These are phyloP conservation scores for Gymnoscopelus braueri DNA, from an alignment of 2,797 vertebrate species.

Conservation along the genomic window DNA sequence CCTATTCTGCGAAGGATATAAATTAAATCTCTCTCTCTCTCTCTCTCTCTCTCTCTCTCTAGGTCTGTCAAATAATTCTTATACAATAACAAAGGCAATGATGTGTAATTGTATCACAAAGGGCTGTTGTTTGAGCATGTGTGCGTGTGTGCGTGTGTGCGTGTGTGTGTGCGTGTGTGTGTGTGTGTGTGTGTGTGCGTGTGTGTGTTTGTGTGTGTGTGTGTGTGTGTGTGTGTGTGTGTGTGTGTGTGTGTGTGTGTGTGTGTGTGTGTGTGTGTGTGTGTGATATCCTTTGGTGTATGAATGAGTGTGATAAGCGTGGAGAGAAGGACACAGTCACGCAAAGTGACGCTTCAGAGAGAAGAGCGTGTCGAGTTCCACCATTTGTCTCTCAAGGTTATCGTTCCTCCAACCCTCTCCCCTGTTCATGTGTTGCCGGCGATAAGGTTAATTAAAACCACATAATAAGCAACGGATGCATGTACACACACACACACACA, in stretches of 20 bases:
- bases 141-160: background rate
- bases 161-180: background rate
- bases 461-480: constrained; percentile 44
- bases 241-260: constrained; percentile 1
- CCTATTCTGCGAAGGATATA: no score
- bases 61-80: no score
- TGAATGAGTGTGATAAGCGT: constrained; percentile 49
- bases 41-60: no score
- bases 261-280: background rate
- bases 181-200: background rate
- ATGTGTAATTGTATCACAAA: no score
- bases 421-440: constrained; percentile 31
- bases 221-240: background rate
- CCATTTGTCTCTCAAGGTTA: constrained; percentile 56
- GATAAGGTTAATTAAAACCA: constrained; percentile 66
- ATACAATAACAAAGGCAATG: no score
- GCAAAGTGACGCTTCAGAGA: constrained; percentile 47
- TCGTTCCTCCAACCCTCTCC: constrained; percentile 35
- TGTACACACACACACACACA: constrained; percentile 3
- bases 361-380: constrained; percentile 31
- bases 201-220: background rate
- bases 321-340: constrained; percentile 14
- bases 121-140: background rate
- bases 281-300: constrained; percentile 20
- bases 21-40: no score